phyloP scores from a whole-genome alignment of 2,888 invertebrate species.

The Macaria notata region DNA sequence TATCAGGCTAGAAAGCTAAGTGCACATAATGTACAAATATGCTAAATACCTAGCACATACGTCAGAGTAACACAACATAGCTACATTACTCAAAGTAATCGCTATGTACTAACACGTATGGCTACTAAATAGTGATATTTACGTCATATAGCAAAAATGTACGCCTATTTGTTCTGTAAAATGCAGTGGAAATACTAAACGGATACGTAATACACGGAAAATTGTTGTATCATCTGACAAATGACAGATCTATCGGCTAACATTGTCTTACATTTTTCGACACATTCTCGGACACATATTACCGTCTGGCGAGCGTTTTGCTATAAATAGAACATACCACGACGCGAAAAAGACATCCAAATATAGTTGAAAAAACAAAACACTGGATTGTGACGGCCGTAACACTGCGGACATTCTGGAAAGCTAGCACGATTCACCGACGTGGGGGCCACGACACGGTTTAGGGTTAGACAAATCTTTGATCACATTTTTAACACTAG shows the following conservation, averaged over 20 bases:
- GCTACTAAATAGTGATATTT: constrained; percentile 39
- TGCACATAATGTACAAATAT: constrained; percentile 31
- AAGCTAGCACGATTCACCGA: constrained; percentile 71
- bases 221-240: constrained; percentile 36
- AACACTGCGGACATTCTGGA: constrained; percentile 75
- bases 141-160: constrained; percentile 42
- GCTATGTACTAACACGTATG: constrained; percentile 34
- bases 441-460: constrained; percentile 80
- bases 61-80: constrained; percentile 39
- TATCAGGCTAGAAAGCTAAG: constrained; percentile 41
- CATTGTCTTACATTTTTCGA: constrained; percentile 54
- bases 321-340: constrained; percentile 79
- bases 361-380: constrained; percentile 77
- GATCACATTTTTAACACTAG: constrained; percentile 74
- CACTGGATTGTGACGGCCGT: constrained; percentile 64
- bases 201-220: constrained; percentile 37
- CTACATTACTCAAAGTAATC: constrained; percentile 41
- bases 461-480: constrained; percentile 77
- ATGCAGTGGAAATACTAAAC: constrained; percentile 31
- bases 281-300: constrained; percentile 61
- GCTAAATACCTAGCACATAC: constrained; percentile 25
- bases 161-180: constrained; percentile 19
- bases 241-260: constrained; percentile 39
- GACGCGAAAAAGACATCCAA: constrained; percentile 75
- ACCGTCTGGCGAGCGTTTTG: constrained; percentile 67